Evolutionary conservation across 2,888 invertebrate species (phyloP).

Genomic region (Neoitamus cyanurus): DNA sequence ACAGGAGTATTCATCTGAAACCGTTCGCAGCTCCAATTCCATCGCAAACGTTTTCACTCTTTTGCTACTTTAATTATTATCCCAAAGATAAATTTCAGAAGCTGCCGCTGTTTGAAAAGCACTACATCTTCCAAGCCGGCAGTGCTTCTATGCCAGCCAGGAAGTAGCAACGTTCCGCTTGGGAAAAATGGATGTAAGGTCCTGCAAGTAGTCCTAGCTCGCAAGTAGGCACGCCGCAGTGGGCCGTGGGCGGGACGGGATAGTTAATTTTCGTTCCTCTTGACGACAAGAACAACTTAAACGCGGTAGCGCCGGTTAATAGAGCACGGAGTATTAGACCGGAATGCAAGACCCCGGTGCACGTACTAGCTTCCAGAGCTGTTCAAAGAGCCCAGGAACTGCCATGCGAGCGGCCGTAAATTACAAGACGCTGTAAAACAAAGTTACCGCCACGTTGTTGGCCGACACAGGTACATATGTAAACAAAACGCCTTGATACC

Average conservation of each 20-base stretch:
- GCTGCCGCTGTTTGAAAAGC: not conserved
- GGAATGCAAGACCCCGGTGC: not conserved
- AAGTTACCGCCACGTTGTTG: not conserved
- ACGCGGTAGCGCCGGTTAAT: not conserved
- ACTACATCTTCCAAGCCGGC: not conserved
- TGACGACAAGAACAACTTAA: not conserved
- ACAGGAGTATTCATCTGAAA: not conserved
- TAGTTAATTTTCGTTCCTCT: not conserved
- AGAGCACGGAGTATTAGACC: not conserved
- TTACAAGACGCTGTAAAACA: not conserved
- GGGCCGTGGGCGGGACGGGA: too few relatives aligned
- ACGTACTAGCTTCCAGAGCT: not conserved
- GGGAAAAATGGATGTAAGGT: not conserved
- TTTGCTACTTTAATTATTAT: constrained; percentile 8
- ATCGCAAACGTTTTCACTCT: not conserved
- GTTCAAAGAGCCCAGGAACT: not conserved
- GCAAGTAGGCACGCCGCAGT: not conserved
- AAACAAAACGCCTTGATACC: not conserved
- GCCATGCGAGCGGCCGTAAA: not conserved
- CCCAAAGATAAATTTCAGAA: not conserved
- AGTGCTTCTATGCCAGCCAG: not conserved
- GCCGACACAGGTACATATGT: not conserved
- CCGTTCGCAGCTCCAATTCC: constrained; percentile 11
- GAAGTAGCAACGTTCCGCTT: not conserved
- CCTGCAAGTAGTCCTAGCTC: not conserved